phyloP scores from a whole-genome alignment of 2,113 vertebrate genomes.

The Nestor notabilis region DNA sequence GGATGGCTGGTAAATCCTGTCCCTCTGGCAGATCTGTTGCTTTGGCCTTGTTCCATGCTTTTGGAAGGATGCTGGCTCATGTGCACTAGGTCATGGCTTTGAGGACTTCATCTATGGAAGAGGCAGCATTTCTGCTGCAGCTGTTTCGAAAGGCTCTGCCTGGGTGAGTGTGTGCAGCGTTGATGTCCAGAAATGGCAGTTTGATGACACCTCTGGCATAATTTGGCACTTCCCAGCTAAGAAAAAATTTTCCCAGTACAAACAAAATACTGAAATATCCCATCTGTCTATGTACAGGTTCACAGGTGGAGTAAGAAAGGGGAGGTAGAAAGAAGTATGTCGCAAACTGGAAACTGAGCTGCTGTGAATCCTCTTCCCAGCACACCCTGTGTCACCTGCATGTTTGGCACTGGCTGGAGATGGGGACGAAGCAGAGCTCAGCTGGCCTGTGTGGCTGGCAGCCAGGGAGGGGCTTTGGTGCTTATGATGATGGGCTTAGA shows the following conservation, averaged over 20 bases:
- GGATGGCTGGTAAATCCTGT: not conserved
- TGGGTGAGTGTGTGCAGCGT: not conserved
- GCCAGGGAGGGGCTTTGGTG: not conserved
- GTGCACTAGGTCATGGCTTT: not conserved
- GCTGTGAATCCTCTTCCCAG: not conserved
- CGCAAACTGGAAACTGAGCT: not conserved
- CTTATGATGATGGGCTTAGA: not conserved
- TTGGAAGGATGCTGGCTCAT: not conserved
- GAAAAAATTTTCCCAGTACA: not conserved
- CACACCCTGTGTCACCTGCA: not conserved
- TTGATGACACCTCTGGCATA: not conserved
- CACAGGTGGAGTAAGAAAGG: not conserved
- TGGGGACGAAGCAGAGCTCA: not conserved
- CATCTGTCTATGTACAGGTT: not conserved
- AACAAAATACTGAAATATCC: not conserved
- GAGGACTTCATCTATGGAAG: not conserved
- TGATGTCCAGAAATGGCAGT: not conserved
- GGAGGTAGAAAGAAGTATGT: not conserved
- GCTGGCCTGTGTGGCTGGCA: not conserved
- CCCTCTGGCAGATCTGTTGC: not conserved
- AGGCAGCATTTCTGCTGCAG: not conserved
- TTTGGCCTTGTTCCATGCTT: fast-evolving
- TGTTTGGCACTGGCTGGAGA: not conserved
- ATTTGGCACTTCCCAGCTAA: not conserved
- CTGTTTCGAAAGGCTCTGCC: not conserved